Base-by-base conservation (phyloP, 2,797 vertebrate species). In the Acrossocheilus fasciatus region DNA sequence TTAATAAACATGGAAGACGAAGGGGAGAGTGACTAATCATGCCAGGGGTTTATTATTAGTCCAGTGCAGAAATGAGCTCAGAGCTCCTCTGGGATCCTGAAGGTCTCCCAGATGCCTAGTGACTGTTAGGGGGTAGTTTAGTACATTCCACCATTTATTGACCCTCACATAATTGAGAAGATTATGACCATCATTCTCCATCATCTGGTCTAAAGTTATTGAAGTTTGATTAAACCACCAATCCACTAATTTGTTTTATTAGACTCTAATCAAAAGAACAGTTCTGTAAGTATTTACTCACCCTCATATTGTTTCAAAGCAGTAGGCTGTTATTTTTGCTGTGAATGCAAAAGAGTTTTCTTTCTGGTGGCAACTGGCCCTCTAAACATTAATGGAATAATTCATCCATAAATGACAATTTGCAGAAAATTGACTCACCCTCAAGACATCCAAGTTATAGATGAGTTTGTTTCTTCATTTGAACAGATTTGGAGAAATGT, bases 11-110 rank as follows among this genome's bases (percentile, higher is more conserved):
- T 54, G 36, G 73, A 76, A 76, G 23, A 47, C 12, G 6, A 36
- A 81, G 50, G 39, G 43, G 43, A 52, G 83, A 82, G 83, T 81
- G 87, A 82, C 79, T 78, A 78, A 86, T 87, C 86, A 83, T 66
- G 20, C 62, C 86, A 70, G 36, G 30, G 74, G 66, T 64, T 87
- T 83, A 82, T 88, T 86, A 86, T 86, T 83, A 86, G 73, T 70
- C 34, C 23, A 30, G 41, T 54, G 43, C 54, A 64, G 83, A 73
- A 88, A 81, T 47, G 20, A 87, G 39, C 45, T 17, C 23, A 4
- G 39, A 76, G 43, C 59, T 81, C 72, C n/a, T 50, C 6, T 0
- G 36, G 66, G 66, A 83, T 79, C 20, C 15, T 72, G 45, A 45
- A 86, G 59, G 15, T 66, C 59, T n/a, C 39, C 23, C 82, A 50